Evolutionary conservation across 2,888 invertebrate genomes (phyloP).

Genomic region (Drosophila seclusa): DNA sequence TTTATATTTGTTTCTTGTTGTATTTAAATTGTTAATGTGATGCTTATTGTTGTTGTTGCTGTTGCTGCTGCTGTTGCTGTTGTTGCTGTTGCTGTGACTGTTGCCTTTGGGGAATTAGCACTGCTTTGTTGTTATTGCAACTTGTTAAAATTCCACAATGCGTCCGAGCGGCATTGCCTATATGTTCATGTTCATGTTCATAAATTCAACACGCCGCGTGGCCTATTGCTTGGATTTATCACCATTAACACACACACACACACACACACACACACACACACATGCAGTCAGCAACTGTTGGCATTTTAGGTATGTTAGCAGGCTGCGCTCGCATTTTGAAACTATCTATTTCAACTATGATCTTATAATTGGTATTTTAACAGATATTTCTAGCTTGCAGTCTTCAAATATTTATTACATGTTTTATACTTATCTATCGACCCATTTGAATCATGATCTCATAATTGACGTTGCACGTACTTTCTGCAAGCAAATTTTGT

Average conservation of each 20-base stretch:
- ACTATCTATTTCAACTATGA: conserved; percentile 21
- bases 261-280: conserved; percentile 8
- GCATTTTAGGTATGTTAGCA: neutral
- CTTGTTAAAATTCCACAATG: conserved; percentile 77
- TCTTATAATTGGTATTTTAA: neutral
- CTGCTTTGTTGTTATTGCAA: conserved; percentile 71
- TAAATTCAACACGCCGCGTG: conserved; percentile 64
- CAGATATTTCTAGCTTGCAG: neutral
- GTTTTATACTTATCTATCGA: neutral
- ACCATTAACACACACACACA: conserved; percentile 34
- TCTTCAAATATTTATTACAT: neutral
- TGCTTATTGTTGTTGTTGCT: conserved; percentile 45
- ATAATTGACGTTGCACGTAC: neutral
- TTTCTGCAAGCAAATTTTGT: neutral
- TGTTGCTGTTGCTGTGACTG: conserved; percentile 36
- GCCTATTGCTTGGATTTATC: conserved; percentile 34
- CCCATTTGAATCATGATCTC: neutral
- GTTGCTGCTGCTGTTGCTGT: conserved; percentile 28
- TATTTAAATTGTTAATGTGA: conserved; percentile 78
- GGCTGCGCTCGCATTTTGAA: conserved; percentile 8
- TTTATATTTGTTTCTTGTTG: conserved; percentile 69
- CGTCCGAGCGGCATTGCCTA: conserved; percentile 41
- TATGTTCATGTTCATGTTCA: conserved; percentile 60
- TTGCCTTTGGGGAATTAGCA: conserved; percentile 77
- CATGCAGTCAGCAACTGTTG: neutral